A percentile compares a stretch with the other conserved stretches of the same genome.
Evolutionary conservation across 2,797 vertebrate species (phyloP).

Genomic region (Pipistrellus kuhlii): DNA sequence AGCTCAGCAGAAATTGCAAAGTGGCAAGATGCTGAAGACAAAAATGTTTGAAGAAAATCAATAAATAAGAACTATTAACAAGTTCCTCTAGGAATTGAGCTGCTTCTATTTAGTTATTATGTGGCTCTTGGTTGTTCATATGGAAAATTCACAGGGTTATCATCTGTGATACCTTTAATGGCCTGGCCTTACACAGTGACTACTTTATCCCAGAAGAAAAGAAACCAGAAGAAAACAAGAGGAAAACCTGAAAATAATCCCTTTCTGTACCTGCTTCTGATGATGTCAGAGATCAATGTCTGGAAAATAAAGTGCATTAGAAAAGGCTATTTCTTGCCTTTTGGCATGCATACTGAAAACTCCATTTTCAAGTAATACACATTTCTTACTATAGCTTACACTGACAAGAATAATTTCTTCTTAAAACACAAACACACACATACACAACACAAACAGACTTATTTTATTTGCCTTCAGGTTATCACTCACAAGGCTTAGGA

Average conservation of each 20-base stretch:
- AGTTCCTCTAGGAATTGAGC: slow-evolving; percentile 15
- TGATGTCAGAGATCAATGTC: neutral
- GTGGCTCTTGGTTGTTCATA: slow-evolving; percentile 22
- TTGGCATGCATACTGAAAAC: neutral
- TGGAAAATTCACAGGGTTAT: slow-evolving; percentile 30
- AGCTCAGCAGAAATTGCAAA: neutral
- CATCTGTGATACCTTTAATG: slow-evolving; percentile 33
- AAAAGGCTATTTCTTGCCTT: neutral
- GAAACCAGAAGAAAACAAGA: neutral
- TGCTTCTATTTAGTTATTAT: slow-evolving; percentile 53
- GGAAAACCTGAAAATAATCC: slow-evolving; percentile 50
- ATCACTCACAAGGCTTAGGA: neutral
- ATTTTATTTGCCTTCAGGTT: slow-evolving; percentile 47
- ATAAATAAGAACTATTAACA: slow-evolving; percentile 52
- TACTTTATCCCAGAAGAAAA: neutral
- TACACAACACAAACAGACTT: neutral
- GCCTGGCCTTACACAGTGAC: neutral
- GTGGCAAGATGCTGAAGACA: neutral
- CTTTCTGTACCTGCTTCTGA: neutral
- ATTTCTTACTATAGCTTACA: neutral
- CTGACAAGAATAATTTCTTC: neutral
- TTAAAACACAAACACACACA: neutral
- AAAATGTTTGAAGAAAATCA: slow-evolving; percentile 52
- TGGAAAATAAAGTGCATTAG: slow-evolving; percentile 24
- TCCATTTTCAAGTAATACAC: neutral